phyloP scores from a whole-genome alignment of 2,113 vertebrate species.

The Ia io region DNA sequence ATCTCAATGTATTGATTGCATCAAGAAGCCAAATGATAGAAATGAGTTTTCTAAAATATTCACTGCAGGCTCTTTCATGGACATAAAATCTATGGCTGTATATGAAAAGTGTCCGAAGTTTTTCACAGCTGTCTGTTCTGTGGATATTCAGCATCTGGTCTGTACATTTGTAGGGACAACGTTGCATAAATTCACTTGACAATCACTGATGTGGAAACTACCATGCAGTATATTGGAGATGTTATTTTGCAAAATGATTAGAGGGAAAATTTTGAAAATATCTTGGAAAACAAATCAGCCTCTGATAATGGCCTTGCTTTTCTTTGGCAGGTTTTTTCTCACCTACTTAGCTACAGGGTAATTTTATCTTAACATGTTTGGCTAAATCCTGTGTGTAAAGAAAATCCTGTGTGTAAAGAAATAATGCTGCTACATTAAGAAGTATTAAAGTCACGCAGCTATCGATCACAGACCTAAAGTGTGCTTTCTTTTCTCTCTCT shows the following conservation, averaged over 20 bases:
- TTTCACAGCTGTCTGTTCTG: background rate
- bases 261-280: background rate
- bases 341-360: background rate
- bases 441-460: background rate
- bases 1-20: background rate
- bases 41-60: background rate
- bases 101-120: background rate
- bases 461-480: background rate
- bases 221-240: background rate
- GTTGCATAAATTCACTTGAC: background rate
- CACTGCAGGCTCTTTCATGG: background rate
- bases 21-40: background rate
- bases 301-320: background rate
- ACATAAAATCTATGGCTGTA: background rate
- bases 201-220: background rate
- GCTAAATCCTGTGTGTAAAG: background rate
- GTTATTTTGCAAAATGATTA: constrained; percentile 8
- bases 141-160: background rate
- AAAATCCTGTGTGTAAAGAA: constrained; percentile 7
- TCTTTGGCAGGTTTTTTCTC: background rate
- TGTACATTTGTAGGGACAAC: background rate
- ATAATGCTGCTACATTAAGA: background rate
- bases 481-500: background rate
- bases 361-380: background rate
- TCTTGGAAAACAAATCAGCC: background rate